Conservation (phyloP, 2,113 vertebrate species). For the Asarcornis scutulata region DNA sequence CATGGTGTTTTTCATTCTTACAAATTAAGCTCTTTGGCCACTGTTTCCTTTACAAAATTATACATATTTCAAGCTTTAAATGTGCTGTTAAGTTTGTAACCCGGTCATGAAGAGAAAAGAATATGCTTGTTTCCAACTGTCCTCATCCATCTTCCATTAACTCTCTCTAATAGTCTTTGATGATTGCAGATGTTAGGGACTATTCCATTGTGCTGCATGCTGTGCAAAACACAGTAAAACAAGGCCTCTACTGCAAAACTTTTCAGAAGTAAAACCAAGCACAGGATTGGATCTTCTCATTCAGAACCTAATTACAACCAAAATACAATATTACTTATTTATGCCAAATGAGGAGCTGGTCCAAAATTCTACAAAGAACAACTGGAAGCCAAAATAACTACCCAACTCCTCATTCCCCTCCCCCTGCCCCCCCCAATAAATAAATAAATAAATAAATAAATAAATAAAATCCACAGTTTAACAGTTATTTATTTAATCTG, state of each 20-base stretch:
- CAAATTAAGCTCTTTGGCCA: not conserved
- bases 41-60: not conserved
- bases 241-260: not conserved
- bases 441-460: too few relatives aligned
- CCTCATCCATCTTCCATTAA: not conserved
- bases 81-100: not conserved
- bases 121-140: not conserved
- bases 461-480: not conserved
- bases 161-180: fast-evolving
- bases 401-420: not conserved
- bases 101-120: not conserved
- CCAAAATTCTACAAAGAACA: not conserved
- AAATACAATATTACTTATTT: not conserved
- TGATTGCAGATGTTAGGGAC: fast-evolving
- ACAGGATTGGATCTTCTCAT: fast-evolving
- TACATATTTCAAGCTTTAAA: not conserved
- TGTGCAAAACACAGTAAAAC: not conserved
- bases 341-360: not conserved
- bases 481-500: not conserved
- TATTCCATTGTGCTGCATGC: not conserved
- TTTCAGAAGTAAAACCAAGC: not conserved
- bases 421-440: too few relatives aligned
- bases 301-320: not conserved
- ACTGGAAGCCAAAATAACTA: not conserved
- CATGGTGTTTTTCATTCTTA: not conserved